These are phyloP conservation scores for Thymelicus sylvestris DNA, from an alignment of 2,888 invertebrate species.

Conservation along the genomic window DNA sequence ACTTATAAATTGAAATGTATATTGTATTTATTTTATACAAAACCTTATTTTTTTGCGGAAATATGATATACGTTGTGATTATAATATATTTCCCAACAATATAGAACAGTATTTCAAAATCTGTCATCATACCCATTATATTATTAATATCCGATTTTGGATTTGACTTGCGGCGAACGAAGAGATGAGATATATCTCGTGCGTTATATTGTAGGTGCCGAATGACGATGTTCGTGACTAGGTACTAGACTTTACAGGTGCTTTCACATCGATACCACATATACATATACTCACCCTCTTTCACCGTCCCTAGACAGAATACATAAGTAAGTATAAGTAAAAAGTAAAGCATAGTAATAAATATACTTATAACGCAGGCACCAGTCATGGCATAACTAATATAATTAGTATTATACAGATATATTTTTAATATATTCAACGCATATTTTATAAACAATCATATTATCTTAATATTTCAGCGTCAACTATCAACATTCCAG, in stretches of 20 bases:
- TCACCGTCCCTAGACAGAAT: conserved; percentile 74
- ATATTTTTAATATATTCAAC: background rate
- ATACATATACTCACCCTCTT: conserved; percentile 73
- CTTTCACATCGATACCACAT: conserved; percentile 44
- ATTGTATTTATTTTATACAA: too few relatives aligned
- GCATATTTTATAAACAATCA: background rate
- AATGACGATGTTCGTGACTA: conserved; percentile 31
- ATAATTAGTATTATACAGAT: too few relatives aligned
- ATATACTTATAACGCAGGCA: conserved; percentile 7
- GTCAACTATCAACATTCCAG: background rate
- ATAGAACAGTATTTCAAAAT: too few relatives aligned
- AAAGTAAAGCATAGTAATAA: conserved; percentile 30
- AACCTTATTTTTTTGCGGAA: too few relatives aligned
- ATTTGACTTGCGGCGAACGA: conserved; percentile 8
- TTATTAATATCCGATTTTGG: background rate
- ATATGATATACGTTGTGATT: too few relatives aligned
- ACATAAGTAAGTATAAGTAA: conserved; percentile 42
- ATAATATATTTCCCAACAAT: too few relatives aligned
- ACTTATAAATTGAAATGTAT: too few relatives aligned
- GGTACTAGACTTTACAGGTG: conserved; percentile 43
- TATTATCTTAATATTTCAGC: background rate
- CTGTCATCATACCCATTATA: too few relatives aligned
- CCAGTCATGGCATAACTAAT: conserved; percentile 4
- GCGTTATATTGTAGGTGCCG: conserved; percentile 23
- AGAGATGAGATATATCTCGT: conserved; percentile 13